Evolutionary conservation across 1,140 invertebrate species (phyloP), one percentile per base, ranked within the genome.

Genomic region (Drosophila pseudoobscura): DNA sequence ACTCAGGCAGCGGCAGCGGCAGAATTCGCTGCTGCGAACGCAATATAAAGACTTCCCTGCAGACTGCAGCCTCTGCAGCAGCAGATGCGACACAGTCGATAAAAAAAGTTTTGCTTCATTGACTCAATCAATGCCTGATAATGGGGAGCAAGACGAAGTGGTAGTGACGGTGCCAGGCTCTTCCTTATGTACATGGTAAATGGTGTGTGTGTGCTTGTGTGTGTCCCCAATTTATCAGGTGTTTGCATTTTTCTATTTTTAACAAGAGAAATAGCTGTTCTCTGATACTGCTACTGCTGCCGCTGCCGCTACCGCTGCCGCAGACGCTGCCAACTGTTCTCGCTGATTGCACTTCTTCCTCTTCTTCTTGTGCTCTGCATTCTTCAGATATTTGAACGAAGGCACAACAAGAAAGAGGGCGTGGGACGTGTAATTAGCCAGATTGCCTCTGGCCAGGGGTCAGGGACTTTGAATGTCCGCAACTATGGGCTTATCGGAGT

Each of bases 161-260:
- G 5, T 20, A 9, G 15, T 13, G 24, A 5, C n/a, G 24, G 35
- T 13, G 11, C 35, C 11, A 13, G 11, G 11, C 35, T 39, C 35
- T 39, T 39, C 35, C 35, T 11, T 5, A 26, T 39, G 31, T 8
- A 35, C 31, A 3, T 35, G n/a, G 44, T 31, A 50, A 20, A 39
- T 3, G 44, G 41, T 22, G 41, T 26, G 4, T 26, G 17, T 8
- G 3, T 43, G 31, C n/a, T n/a, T 51, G 20, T 31, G 64, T 26
- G 80, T 77, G 82, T 85, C 78, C 78, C 78, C 78, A 75, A 75
- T 85, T 87, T 87, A 88, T 85, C 82, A 85, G 82, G 82, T 85
- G 82, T 85, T 87, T 88, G 83, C 64, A 73, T 88, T 58, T 35
- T 17, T 51, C 54, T 60, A 49, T 71, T 59, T 65, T 58, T 62